phyloP scores from a whole-genome alignment of 2,113 vertebrate species.

The Corydoras maculifer region DNA sequence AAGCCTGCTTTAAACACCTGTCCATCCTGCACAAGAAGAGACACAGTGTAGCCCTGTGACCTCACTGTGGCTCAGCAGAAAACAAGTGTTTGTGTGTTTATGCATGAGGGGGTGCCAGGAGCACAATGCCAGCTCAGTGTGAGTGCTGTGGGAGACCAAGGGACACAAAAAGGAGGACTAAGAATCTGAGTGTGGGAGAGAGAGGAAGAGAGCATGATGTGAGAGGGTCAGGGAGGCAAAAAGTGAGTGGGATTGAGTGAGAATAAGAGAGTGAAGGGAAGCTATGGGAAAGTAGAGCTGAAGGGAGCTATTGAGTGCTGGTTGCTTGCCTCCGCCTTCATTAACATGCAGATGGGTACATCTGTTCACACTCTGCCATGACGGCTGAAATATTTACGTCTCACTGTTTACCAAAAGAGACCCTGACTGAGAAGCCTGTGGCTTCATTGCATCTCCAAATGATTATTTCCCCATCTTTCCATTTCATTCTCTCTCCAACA shows the following conservation, averaged over 20 bases:
- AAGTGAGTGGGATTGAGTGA: conserved; percentile 35
- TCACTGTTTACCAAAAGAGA: conserved; percentile 56
- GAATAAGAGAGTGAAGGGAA: conserved; percentile 38
- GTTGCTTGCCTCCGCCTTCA: conserved; percentile 56
- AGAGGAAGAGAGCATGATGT: conserved; percentile 26
- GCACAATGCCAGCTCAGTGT: conserved; percentile 40
- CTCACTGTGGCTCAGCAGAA: conserved; percentile 25
- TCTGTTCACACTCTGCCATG: conserved; percentile 64
- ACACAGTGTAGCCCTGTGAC: conserved; percentile 31
- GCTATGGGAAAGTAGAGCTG: conserved; percentile 52
- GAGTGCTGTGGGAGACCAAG: conserved; percentile 18
- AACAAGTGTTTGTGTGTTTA: conserved; percentile 40
- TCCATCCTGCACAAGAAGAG: conserved; percentile 20
- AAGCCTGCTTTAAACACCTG: conserved; percentile 21
- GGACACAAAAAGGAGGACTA: conserved; percentile 28
- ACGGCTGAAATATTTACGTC: conserved; percentile 72
- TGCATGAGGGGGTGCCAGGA: conserved; percentile 24
- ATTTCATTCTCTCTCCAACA: conserved; percentile 6
- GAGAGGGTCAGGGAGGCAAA: conserved; percentile 29
- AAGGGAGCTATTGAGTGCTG: conserved; percentile 63
- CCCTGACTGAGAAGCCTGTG: conserved; percentile 47
- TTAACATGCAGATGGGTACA: conserved; percentile 67
- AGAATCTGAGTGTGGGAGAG: conserved; percentile 39
- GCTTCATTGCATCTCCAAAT: conserved; percentile 16
- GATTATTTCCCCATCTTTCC: conserved; percentile 1